Evolutionary conservation across 2,113 vertebrate species (phyloP), one percentile per base, ranked within the genome.

Genomic region (Nycticorax nycticorax): DNA sequence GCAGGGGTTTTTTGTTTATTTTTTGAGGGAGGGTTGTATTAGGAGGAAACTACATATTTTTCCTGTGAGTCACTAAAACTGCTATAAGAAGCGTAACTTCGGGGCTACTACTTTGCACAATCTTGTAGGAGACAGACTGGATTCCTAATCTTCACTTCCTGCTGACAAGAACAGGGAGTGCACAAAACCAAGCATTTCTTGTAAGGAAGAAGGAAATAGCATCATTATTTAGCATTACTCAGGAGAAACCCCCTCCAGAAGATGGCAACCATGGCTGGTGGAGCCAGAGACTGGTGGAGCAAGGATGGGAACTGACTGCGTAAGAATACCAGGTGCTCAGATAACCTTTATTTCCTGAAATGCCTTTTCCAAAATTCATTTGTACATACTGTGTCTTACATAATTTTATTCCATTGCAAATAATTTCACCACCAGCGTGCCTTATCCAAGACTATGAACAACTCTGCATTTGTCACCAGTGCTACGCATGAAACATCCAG

Each of bases 301-400:
- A 74, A 2, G 2, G n/a, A 35, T 0, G 0, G 30, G 26, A 92
- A 68, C 22, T 13, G 13, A 41, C 55, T 39, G 45, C 0, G 0
- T 37, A 24, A 50, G 47, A 78, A 53, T 2, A 6, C 32, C 41
- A 81, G 45, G 55, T 53, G 32, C 47, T 75, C 27, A 66, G 27
- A 41, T 35, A 89, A 77, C 19, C 20, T 77, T 77, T 63, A 50
- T n/a, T 32, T 87, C 37, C 80, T 55, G 55, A 74, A 60, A 81
- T 0, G 4, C 30, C 16, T 57, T 81, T 57, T 12, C 45, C n/a
- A 50, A 85, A 80, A 55, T 50, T 71, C 1, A 1, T 63, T 81
- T 76, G n/a, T 26, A 63, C 26, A 24, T 55, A n/a, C 13, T 9
- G 0, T 19, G 14, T 39, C n/a, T 45, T 69, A 73, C 7, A 53